Percentiles rank a stretch among this genome's conserved stretches.
Evolutionary conservation across 2,888 invertebrate genomes (phyloP).

Genomic region (Urechis unicinctus): DNA sequence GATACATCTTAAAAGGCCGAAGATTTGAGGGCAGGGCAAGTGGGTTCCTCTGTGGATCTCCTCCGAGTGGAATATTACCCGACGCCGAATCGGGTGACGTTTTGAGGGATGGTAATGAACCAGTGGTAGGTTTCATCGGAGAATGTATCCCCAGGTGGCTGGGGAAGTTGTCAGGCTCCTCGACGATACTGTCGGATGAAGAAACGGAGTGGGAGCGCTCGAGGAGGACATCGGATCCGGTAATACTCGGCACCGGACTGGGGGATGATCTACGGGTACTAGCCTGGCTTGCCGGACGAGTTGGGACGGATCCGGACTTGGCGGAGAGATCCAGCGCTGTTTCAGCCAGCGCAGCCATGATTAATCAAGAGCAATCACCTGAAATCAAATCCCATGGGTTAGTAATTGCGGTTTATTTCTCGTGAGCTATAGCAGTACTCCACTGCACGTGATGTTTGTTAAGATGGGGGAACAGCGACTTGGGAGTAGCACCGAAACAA

Average conservation of each 20-base stretch:
- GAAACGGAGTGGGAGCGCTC: constrained; percentile 4
- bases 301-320: background rate
- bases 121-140: background rate
- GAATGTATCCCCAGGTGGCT: background rate
- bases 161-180: too few species aligned
- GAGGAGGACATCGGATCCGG: background rate
- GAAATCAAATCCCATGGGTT: too few species aligned
- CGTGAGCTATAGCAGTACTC: too few species aligned
- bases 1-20: constrained; percentile 14
- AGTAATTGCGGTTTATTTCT: too few species aligned
- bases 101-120: background rate
- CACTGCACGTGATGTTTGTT: too few species aligned
- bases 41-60: background rate
- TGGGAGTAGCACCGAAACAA: too few species aligned
- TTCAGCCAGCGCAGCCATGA: background rate
- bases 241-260: constrained; percentile 8
- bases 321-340: background rate
- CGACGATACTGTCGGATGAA: background rate
- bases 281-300: too few species aligned
- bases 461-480: too few species aligned
- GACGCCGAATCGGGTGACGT: background rate
- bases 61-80: background rate
- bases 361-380: too few species aligned
- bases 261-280: too few species aligned
- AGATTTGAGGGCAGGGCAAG: background rate